A percentile compares a stretch with the other conserved stretches of the same genome.
These are phyloP conservation scores for Sebastolobus alascanus DNA, from an alignment of 2,797 vertebrate species.

Conservation along the genomic window DNA sequence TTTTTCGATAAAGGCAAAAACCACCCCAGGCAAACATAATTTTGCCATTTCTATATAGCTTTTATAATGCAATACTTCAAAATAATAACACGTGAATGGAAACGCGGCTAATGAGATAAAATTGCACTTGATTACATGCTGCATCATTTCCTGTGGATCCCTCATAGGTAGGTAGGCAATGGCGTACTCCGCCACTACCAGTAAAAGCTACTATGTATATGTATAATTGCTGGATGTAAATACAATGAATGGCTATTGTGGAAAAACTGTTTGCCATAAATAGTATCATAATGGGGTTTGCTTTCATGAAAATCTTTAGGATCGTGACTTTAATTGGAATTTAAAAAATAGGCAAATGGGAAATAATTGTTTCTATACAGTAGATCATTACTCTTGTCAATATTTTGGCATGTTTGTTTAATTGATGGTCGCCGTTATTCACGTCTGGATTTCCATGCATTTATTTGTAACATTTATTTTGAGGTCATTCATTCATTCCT, in stretches of 20 bases:
- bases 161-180: background rate
- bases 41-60: no score
- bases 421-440: background rate
- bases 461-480: background rate
- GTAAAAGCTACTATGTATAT: background rate
- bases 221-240: background rate
- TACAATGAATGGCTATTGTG: background rate
- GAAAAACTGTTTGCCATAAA: background rate
- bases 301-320: background rate
- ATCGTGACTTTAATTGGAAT: background rate
- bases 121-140: background rate
- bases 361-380: background rate
- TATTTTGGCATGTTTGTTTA: background rate
- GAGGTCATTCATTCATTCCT: conserved; percentile 7
- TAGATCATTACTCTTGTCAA: background rate
- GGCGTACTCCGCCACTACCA: background rate
- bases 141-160: background rate
- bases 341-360: background rate
- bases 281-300: background rate
- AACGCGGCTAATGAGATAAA: background rate
- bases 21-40: no score
- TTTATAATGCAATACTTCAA: no score
- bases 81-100: no score
- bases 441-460: background rate
- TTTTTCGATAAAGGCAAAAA: no score